Conservation (phyloP, 2,888 invertebrate species). For the Troglohyphantes excavatus region DNA sequence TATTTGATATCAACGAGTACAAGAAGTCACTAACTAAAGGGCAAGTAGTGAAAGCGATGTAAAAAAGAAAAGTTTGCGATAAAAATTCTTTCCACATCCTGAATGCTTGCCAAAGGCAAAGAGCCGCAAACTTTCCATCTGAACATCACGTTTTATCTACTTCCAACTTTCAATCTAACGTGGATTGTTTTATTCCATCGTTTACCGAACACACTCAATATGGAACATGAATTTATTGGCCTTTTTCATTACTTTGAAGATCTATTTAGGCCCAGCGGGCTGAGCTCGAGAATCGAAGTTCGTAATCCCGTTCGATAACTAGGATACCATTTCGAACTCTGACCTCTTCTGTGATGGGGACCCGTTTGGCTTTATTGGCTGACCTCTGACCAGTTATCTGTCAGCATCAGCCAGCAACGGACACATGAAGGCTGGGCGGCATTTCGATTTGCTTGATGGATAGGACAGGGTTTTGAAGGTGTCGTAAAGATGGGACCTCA, state of each 20-base stretch:
- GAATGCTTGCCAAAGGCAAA: not conserved
- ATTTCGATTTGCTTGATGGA: no score
- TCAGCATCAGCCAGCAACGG: no score
- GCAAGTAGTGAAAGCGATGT: not conserved
- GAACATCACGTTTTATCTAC: conserved; percentile 3
- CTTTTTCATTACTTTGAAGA: conserved; percentile 27
- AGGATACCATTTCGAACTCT: conserved; percentile 54
- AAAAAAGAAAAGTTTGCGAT: not conserved
- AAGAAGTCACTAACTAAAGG: no score
- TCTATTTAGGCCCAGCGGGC: conserved; percentile 27
- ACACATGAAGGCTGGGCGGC: no score
- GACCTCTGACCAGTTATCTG: conserved; percentile 49
- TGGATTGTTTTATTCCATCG: conserved; percentile 34
- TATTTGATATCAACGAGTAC: no score
- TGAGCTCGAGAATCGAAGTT: conserved; percentile 30
- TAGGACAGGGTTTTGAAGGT: no score
- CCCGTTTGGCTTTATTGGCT: conserved; percentile 55
- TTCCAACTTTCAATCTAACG: not conserved
- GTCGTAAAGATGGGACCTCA: no score
- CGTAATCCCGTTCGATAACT: conserved; percentile 51
- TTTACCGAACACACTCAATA: conserved; percentile 33
- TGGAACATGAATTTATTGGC: conserved; percentile 35
- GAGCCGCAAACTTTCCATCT: not conserved
- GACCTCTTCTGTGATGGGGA: conserved; percentile 27
- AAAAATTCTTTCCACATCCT: not conserved